Base-by-base conservation (phyloP, 2,797 vertebrate genomes). In the Ataeniobius toweri region DNA sequence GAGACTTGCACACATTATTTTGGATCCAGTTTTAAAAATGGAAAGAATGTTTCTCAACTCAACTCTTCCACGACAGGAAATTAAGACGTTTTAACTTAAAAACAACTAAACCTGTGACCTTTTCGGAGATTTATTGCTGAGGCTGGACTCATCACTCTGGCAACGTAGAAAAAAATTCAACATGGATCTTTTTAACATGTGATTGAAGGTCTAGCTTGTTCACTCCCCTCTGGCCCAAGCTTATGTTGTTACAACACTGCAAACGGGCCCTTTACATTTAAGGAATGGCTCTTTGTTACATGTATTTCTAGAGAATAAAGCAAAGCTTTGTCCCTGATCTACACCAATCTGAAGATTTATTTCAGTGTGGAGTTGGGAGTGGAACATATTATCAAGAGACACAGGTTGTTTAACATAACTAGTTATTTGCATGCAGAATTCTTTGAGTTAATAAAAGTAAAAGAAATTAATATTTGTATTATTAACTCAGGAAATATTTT, bases 101-200 rank as follows among this genome's bases (percentile, higher is more conserved):
- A 61, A 53, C 16, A 24, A 22, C 71, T 58, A 50, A 26, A 73
- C 9, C 26, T 46, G 75, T 70, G 39, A 76, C 14, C 28, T 76
- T 70, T 48, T 48, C 1, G 1, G 68, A 24, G 55, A 48, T 59
- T 31, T 77, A 61, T 51, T 36, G 55, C 55, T 5, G 24, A 46
- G 24, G 41, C 67, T 16, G 44, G 20, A 16, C 41, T 46, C 41
- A 39, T 71, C 55, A 51, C 75, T 69, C 53, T 3, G 67, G 75
- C 67, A 77, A 77, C 68, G 41, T 50, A 24, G 39, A 70, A 59
- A 71, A 77, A 48, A 48, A 59, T 59, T 59, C 46, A 71, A 77
- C 58, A 71, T 36, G 26, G 6, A 36, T 56, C 39, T 46, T 71
- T 58, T 56, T 36, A 77, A 59, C 39, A 31, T 70, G 75, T 59